phyloP scores from a whole-genome alignment of 2,888 invertebrate genomes.

The Oxyscelio sp. region DNA sequence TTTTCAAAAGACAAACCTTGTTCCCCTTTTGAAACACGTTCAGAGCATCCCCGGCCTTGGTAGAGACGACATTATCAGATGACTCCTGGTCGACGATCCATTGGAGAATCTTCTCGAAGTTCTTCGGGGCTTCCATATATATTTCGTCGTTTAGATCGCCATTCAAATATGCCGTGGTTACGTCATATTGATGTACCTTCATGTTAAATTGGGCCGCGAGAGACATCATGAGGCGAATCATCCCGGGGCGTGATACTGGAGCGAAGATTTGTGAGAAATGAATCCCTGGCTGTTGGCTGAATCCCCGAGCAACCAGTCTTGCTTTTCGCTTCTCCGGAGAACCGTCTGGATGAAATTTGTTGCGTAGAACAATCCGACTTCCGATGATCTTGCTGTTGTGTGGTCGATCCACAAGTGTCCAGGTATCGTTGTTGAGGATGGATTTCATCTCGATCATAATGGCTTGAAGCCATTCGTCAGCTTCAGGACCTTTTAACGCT shows the following conservation, averaged over 20 bases:
- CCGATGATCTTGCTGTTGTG: conserved; percentile 7
- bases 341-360: conserved; percentile 69
- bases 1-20: too few relatives aligned
- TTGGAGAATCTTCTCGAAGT: conserved; percentile 2
- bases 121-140: conserved; percentile 73
- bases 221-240: conserved; percentile 74
- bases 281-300: conserved; percentile 70
- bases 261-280: conserved; percentile 75
- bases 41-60: conserved; percentile 51
- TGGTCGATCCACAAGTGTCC: conserved; percentile 28
- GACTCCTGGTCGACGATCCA: neutral
- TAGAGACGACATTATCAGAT: conserved; percentile 5
- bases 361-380: conserved; percentile 50
- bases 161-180: conserved; percentile 58
- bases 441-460: conserved; percentile 34
- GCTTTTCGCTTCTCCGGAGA: conserved; percentile 72
- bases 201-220: conserved; percentile 69
- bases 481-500: conserved; percentile 16
- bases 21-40: conserved; percentile 28
- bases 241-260: conserved; percentile 72
- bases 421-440: conserved; percentile 35
- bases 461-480: conserved; percentile 30
- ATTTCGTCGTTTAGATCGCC: conserved; percentile 29
- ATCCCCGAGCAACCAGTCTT: conserved; percentile 73
- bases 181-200: conserved; percentile 75